A percentile compares a stretch with the other conserved stretches of the same genome.
Evolutionary conservation across 2,888 invertebrate species (phyloP).

Genomic region (Drosophila barbarae): DNA sequence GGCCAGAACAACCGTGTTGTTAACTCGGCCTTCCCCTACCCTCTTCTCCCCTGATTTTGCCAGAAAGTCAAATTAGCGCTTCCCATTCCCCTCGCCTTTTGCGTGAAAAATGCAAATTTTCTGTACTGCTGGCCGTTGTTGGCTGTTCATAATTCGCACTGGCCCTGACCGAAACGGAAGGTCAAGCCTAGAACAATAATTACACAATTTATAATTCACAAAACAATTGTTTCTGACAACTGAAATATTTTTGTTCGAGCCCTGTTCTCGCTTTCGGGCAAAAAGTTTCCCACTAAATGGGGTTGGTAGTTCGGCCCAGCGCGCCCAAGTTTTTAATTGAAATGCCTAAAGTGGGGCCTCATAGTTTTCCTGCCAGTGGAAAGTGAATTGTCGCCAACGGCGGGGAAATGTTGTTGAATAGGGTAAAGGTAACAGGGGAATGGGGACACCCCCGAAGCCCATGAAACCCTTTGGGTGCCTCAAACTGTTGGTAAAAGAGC

Average conservation of each 20-base stretch:
- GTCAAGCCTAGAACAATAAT: constrained; percentile 60
- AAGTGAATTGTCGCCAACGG: constrained; percentile 30
- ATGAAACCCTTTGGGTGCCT: background rate
- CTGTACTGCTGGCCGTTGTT: constrained; percentile 20
- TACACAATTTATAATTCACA: constrained; percentile 67
- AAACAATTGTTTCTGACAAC: constrained; percentile 70
- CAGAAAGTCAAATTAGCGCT: constrained; percentile 50
- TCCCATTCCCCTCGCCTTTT: constrained; percentile 9
- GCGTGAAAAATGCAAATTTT: constrained; percentile 62
- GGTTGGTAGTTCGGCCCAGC: constrained; percentile 7
- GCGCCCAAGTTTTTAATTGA: constrained; percentile 63
- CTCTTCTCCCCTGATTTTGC: constrained; percentile 10
- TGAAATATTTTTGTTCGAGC: constrained; percentile 51
- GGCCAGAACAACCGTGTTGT: constrained; percentile 52
- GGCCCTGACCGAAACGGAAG: constrained; percentile 45
- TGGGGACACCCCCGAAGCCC: background rate
- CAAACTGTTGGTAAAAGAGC: background rate
- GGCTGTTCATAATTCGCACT: constrained; percentile 44
- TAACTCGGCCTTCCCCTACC: constrained; percentile 42
- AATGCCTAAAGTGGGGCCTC: constrained; percentile 43
- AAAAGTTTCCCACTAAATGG: constrained; percentile 49
- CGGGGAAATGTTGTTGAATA: constrained; percentile 23
- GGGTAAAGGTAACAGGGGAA: constrained; percentile 11
- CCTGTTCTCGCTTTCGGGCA: constrained; percentile 24
- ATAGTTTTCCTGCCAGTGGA: constrained; percentile 35